Evolutionary conservation across 2,113 vertebrate species (phyloP).

Genomic region (Chaetops frenatus): DNA sequence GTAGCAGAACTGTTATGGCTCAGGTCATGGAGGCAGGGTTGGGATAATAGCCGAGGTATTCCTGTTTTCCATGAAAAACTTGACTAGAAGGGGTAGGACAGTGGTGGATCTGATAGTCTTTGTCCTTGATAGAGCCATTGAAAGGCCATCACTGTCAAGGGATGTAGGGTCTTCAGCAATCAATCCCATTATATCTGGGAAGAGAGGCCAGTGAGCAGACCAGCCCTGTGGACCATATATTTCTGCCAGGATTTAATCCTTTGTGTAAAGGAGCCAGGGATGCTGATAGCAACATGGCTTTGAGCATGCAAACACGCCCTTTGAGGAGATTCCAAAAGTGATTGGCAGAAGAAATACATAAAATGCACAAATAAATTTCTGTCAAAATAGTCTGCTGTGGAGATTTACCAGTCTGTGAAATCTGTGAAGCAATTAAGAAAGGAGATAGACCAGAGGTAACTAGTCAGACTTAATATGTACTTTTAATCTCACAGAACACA

Average conservation of each 20-base stretch:
- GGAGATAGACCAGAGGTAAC: not conserved
- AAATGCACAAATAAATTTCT: not conserved
- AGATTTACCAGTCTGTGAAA: not conserved
- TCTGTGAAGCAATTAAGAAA: not conserved
- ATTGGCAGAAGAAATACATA: not conserved
- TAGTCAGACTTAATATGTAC: not conserved
- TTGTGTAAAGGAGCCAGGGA: not conserved
- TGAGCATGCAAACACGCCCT: not conserved
- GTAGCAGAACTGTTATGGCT: not conserved
- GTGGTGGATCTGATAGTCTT: not conserved
- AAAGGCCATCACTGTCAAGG: not conserved
- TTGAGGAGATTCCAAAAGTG: not conserved
- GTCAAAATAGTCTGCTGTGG: not conserved
- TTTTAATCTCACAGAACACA: not conserved
- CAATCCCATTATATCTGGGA: not conserved
- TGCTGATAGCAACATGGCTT: not conserved
- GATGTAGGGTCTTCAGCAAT: fast-evolving
- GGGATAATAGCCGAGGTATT: not conserved
- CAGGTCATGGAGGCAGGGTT: not conserved
- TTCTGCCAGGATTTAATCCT: not conserved
- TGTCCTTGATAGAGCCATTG: not conserved
- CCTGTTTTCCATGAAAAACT: not conserved
- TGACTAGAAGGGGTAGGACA: not conserved
- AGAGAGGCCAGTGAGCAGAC: not conserved
- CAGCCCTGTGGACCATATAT: not conserved